Percentiles rank a stretch among this genome's conserved stretches.
These are phyloP conservation scores for Mystacornis crossleyi DNA, from an alignment of 2,113 vertebrate genomes.

Conservation along the genomic window DNA sequence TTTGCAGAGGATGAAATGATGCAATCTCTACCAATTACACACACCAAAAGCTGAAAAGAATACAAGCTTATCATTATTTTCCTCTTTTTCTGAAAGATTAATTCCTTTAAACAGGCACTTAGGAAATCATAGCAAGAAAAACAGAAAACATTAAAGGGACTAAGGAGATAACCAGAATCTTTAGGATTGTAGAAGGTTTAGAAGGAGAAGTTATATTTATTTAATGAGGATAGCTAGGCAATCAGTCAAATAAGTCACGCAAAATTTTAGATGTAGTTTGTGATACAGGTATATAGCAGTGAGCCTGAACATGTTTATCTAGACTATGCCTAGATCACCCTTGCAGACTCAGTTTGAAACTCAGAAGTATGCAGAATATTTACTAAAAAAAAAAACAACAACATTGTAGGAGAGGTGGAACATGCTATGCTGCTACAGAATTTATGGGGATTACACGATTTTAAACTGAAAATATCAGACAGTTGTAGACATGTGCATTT, in stretches of 20 bases:
- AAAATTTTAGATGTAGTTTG: background rate
- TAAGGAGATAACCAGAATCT: background rate
- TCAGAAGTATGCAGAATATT: background rate
- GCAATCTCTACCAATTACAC: background rate
- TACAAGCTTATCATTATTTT: background rate
- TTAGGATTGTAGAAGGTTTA: background rate
- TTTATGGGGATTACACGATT: background rate
- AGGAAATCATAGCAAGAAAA: background rate
- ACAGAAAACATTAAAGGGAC: background rate
- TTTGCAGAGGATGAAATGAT: background rate
- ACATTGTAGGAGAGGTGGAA: background rate
- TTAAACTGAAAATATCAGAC: background rate
- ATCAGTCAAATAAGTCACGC: background rate
- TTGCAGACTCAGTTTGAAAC: background rate
- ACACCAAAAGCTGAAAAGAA: background rate
- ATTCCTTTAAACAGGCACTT: background rate
- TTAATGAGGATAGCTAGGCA: background rate
- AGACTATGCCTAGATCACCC: background rate
- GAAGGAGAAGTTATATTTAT: background rate
- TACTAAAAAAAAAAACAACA: background rate
- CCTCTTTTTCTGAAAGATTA: background rate
- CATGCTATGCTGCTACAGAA: background rate
- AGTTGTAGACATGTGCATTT: background rate
- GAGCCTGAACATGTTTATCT: background rate
- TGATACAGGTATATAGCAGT: background rate